phyloP scores from a whole-genome alignment of 1,140 invertebrate genomes.

The Diabrotica undecimpunctata region DNA sequence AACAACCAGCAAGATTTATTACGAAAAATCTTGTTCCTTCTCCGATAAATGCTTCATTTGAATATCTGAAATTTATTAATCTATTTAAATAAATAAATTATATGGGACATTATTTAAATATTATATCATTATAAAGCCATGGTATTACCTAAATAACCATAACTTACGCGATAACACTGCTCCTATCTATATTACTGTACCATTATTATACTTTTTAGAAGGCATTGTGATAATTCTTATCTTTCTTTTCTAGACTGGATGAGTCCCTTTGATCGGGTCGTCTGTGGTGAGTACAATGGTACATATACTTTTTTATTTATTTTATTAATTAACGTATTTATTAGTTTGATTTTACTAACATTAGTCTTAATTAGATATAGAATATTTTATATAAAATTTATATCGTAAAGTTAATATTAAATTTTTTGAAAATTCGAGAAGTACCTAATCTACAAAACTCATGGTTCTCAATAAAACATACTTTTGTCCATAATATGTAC shows the following conservation, averaged over 20 bases:
- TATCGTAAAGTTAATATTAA: no score
- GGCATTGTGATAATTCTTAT: background rate
- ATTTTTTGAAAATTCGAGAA: no score
- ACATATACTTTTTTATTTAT: slow-evolving; percentile 54
- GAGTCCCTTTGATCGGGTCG: slow-evolving; percentile 85
- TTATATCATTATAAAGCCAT: background rate
- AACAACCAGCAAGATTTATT: no score
- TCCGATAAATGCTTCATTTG: background rate
- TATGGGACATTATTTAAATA: background rate
- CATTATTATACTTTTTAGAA: background rate
- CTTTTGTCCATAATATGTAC: no score
- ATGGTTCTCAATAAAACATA: no score
- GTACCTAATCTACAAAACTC: no score
- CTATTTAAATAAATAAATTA: background rate
- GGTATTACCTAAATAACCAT: background rate
- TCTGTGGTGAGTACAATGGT: slow-evolving; percentile 84
- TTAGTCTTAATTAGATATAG: background rate
- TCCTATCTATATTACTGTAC: background rate
- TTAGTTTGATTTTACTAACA: slow-evolving; percentile 5
- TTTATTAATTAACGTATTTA: slow-evolving; percentile 29
- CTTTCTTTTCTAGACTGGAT: slow-evolving; percentile 76
- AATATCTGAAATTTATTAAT: background rate
- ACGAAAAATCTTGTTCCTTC: background rate
- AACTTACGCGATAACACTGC: background rate
- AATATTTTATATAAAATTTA: no score